Conservation (phyloP, 2,888 invertebrate species). For the Brachypalpus laphriformis region DNA sequence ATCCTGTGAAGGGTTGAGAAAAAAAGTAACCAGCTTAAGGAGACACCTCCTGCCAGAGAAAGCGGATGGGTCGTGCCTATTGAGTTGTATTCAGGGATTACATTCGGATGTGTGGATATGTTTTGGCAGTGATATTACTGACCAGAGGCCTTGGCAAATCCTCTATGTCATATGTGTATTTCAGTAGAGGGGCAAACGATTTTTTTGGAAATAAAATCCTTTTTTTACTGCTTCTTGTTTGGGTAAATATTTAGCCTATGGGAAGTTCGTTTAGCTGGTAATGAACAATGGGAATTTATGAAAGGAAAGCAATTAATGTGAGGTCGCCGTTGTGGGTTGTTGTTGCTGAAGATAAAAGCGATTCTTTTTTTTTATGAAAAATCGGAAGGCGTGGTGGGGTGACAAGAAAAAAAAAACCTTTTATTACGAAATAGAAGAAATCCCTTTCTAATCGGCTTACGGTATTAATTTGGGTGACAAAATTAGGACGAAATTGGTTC, state of each 20-base stretch:
- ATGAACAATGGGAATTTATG: slow-evolving; percentile 62
- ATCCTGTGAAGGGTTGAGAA: background rate
- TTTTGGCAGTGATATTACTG: slow-evolving; percentile 8
- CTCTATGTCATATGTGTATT: background rate
- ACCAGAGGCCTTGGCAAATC: background rate
- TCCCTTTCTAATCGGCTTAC: slow-evolving; percentile 57
- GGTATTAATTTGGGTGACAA: slow-evolving; percentile 65
- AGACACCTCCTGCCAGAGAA: background rate
- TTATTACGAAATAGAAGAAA: slow-evolving; percentile 55
- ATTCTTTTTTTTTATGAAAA: background rate
- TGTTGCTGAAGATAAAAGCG: slow-evolving; percentile 7
- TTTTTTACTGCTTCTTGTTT: slow-evolving; percentile 17
- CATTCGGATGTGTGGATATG: background rate
- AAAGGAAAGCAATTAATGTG: slow-evolving; percentile 62
- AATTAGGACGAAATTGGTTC: slow-evolving; percentile 59
- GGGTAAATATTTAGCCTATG: background rate
- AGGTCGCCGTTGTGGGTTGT: slow-evolving; percentile 4
- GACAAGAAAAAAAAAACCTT: slow-evolving; percentile 5
- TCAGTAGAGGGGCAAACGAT: background rate
- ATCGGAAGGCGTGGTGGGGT: background rate
- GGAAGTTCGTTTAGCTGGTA: slow-evolving; percentile 34
- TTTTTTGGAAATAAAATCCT: slow-evolving; percentile 20
- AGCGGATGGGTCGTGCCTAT: slow-evolving; percentile 5
- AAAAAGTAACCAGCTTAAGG: background rate
- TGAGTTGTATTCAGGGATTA: slow-evolving; percentile 42